Percentiles rank a stretch among this genome's conserved stretches.
Conservation (phyloP, 2,888 invertebrate species). For the Achlya flavicornis region DNA sequence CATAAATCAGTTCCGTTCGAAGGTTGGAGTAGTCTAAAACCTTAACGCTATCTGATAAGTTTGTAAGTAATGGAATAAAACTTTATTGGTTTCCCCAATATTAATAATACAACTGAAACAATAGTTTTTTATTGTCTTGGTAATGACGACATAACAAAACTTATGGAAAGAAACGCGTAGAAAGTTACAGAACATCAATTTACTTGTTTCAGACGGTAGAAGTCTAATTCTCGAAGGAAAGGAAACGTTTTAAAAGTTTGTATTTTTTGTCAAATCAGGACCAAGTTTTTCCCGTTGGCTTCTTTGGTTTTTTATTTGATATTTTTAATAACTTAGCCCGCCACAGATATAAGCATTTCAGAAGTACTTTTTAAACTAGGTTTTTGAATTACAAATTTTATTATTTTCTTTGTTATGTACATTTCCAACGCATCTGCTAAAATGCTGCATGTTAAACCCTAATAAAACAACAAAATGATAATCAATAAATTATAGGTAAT, state of each 20-base stretch:
- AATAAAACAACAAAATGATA: background rate
- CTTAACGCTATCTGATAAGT: background rate
- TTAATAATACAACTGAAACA: background rate
- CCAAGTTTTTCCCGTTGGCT: conserved; percentile 4
- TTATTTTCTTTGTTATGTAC: too few relatives aligned
- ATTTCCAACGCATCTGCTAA: too few relatives aligned
- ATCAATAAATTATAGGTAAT: background rate
- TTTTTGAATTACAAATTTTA: too few relatives aligned
- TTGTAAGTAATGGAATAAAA: background rate
- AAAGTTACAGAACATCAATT: conserved; percentile 39
- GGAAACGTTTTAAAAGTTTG: conserved; percentile 35
- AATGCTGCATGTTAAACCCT: background rate
- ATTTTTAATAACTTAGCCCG: background rate
- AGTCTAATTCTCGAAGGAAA: conserved; percentile 32
- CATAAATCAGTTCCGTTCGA: background rate
- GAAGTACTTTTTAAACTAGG: background rate
- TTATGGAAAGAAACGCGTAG: conserved; percentile 25
- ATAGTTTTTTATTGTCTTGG: conserved; percentile 14
- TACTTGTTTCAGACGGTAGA: conserved; percentile 29
- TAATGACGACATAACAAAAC: conserved; percentile 22
- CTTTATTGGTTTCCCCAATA: background rate
- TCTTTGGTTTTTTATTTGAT: background rate
- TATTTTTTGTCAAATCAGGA: conserved; percentile 10
- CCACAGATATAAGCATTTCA: conserved; percentile 2
- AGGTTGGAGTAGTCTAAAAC: background rate